phyloP scores from a whole-genome alignment of 2,888 invertebrate genomes.

The Lingula anatina region DNA sequence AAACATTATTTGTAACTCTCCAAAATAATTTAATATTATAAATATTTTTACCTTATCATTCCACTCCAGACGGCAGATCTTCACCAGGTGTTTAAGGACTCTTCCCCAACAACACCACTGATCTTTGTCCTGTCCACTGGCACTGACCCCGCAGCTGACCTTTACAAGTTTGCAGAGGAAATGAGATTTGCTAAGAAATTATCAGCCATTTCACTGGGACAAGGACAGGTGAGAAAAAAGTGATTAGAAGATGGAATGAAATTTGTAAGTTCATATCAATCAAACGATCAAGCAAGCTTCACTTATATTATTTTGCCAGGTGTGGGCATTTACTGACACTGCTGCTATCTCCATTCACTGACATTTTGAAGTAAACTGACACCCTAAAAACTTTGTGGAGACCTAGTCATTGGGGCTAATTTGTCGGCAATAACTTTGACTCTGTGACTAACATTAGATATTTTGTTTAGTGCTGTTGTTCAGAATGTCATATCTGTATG shows the following conservation, averaged over 20 bases:
- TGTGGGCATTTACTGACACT: no score
- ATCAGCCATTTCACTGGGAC: conserved; percentile 79
- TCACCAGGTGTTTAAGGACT: conserved; percentile 51
- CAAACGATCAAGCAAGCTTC: no score
- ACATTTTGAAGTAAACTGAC: no score
- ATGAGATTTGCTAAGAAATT: conserved; percentile 59
- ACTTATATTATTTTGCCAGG: no score
- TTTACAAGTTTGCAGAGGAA: conserved; percentile 55
- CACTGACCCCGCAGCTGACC: conserved; percentile 54
- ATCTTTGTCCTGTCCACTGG: conserved; percentile 54
- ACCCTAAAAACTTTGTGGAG: no score
- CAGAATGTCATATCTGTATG: background rate
- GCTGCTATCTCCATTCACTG: no score
- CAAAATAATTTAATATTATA: no score
- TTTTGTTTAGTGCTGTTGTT: background rate
- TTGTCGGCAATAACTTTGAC: background rate
- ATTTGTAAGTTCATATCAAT: no score
- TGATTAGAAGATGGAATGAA: no score
- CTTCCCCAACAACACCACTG: conserved; percentile 52
- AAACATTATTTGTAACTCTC: no score
- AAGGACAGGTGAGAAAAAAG: conserved; percentile 63
- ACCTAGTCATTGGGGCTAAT: no score
- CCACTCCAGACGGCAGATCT: conserved; percentile 52
- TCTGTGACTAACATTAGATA: background rate
- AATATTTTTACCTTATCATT: background rate